Evolutionary conservation across 1,140 invertebrate genomes (phyloP).

Genomic region (Nymphalis io): DNA sequence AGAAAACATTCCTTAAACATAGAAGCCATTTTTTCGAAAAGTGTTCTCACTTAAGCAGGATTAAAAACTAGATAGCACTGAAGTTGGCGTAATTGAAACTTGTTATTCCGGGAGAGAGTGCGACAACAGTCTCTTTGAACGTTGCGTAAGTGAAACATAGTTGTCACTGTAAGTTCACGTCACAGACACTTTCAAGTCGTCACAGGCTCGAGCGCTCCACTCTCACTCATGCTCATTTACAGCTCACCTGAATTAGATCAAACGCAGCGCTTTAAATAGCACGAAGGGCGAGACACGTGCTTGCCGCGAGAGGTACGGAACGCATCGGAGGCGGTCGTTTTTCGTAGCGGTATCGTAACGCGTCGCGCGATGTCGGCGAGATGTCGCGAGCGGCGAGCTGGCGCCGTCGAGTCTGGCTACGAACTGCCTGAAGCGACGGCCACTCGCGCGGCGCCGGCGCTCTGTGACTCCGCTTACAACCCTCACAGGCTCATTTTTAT

Average conservation of each 20-base stretch:
- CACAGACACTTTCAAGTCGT: constrained; percentile 58
- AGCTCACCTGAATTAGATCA: constrained; percentile 23
- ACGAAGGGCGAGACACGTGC: constrained; percentile 14
- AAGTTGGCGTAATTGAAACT: constrained; percentile 48
- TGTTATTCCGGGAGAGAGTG: constrained; percentile 45
- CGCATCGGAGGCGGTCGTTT: constrained; percentile 15
- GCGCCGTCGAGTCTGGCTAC: constrained; percentile 72
- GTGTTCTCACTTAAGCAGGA: constrained; percentile 59
- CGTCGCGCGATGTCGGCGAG: constrained; percentile 45
- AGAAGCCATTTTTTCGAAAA: constrained; percentile 59
- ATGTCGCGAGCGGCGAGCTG: constrained; percentile 56
- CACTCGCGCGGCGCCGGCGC: constrained; percentile 69
- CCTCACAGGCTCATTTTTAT: constrained; percentile 76
- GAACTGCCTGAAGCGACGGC: constrained; percentile 58
- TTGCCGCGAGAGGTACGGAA: constrained; percentile 14
- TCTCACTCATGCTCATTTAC: constrained; percentile 54
- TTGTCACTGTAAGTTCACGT: constrained; percentile 56
- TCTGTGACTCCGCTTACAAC: constrained; percentile 56
- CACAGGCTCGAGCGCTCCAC: constrained; percentile 35
- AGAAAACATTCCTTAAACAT: constrained; percentile 61
- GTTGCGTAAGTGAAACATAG: constrained; percentile 51
- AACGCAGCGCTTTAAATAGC: background rate
- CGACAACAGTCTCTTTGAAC: constrained; percentile 42
- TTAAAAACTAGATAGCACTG: constrained; percentile 62
- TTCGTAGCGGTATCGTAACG: constrained; percentile 18